A percentile compares a stretch with the other conserved stretches of the same genome.
phyloP scores from a whole-genome alignment of 2,113 vertebrate species.

The Guaruba guarouba region DNA sequence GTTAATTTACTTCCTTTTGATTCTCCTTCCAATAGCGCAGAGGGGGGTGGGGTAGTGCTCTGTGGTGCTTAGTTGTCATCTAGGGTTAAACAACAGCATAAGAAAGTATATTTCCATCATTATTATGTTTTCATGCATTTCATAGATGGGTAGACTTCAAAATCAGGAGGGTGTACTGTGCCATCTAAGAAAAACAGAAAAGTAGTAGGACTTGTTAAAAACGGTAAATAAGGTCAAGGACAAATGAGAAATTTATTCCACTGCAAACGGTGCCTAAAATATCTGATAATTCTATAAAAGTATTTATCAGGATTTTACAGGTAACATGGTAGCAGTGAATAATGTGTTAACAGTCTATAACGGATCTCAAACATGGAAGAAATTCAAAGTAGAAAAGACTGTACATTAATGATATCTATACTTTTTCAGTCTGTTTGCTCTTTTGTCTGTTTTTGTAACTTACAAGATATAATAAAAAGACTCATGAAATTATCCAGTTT shows the following conservation, averaged over 20 bases:
- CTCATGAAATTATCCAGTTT: background rate
- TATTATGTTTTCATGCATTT: background rate
- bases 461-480: background rate
- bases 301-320: background rate
- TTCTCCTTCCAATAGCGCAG: background rate
- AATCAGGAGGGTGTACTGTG: background rate
- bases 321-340: background rate
- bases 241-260: background rate
- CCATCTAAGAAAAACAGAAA: background rate
- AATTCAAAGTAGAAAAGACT: background rate
- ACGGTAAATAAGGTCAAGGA: rapidly evolving
- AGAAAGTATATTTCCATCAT: background rate
- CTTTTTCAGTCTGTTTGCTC: background rate
- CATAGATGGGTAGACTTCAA: background rate
- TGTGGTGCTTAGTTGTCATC: background rate
- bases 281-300: background rate
- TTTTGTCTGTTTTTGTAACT: background rate
- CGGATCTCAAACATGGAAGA: background rate
- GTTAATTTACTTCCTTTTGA: background rate
- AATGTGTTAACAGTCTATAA: background rate
- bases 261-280: background rate
- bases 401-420: background rate
- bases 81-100: background rate
- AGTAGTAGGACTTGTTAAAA: background rate
- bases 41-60: background rate